Evolutionary conservation across 2,113 vertebrate species (phyloP), one percentile per base, ranked within the genome.

Genomic region (Thymallus thymallus): DNA sequence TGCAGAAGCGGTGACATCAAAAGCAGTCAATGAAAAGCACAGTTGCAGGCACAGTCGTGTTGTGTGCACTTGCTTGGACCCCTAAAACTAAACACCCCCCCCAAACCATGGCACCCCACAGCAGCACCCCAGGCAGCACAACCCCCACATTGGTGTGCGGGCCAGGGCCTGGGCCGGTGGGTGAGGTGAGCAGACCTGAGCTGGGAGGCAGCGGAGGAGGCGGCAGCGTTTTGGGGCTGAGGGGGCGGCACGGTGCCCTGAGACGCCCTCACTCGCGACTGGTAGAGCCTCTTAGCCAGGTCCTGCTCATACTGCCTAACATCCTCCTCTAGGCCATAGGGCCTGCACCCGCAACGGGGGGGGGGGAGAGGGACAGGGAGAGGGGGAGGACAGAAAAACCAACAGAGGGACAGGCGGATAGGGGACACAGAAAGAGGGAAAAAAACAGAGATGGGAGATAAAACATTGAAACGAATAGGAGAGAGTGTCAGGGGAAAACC

Each of bases 281-380:
- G 95, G 94, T 96, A 96, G 81, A 96, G 94, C 89, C 91, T 94
- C 92, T 94, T 94, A 89, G 96, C 95, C 93, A 96, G 94, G 81
- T 96, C 95, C 92, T 95, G 95, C 92, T 97, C 95, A 94, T 97
- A 96, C 89, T 95, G 95, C 85, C 91, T 96, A 93, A 97, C 86
- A 92, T 96, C 95, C 87, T 96, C 95, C 94, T 96, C 95, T 84
- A 96, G 91, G 82, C 94, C 92, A 85, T 90, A 92, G 85, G 93
- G 94, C 85, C 94, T 96, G 89, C 81, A 85, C 86, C 85, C 76
- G 55, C 77, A 71, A 68, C 78, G 78, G 77, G 86, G 3, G 75
- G 81, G 76, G 67, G 74, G 82, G 79, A n/a, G n/a, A n/a, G 81
- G 81, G 71, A 18, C 24, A 56, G 3, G 77, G 70, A 67, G 72